Percentiles rank a stretch among this genome's conserved stretches.
Evolutionary conservation across 2,797 vertebrate species (phyloP).

Genomic region (Nannoperca obscura): DNA sequence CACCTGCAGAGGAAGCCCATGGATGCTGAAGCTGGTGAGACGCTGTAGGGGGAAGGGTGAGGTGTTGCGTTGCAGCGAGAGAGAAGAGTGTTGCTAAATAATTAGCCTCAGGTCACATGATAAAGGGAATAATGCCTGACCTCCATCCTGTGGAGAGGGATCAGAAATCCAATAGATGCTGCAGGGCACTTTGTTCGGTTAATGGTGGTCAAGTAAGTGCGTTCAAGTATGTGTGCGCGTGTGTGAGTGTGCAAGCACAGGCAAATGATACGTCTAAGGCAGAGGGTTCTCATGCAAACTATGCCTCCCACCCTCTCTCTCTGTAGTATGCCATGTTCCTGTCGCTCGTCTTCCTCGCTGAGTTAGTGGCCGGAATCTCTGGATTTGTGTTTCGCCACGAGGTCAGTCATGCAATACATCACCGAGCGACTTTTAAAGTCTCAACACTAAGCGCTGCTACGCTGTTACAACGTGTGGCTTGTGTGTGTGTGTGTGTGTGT

Average conservation of each 20-base stretch:
- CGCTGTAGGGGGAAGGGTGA: background rate
- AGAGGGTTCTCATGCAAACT: constrained; percentile 54
- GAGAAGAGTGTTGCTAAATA: constrained; percentile 45
- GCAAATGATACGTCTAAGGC: constrained; percentile 40
- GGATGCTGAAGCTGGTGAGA: constrained; percentile 99
- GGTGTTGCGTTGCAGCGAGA: constrained; percentile 14
- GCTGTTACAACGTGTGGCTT: background rate
- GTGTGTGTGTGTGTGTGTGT: background rate
- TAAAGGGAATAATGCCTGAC: constrained; percentile 64
- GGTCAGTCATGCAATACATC: constrained; percentile 82
- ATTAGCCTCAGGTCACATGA: constrained; percentile 63
- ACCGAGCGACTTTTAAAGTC: background rate
- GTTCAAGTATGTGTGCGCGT: constrained; percentile 9
- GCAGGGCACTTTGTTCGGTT: constrained; percentile 41
- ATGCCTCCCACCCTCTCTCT: constrained; percentile 51
- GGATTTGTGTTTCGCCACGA: constrained; percentile 99
- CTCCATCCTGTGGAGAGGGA: constrained; percentile 53
- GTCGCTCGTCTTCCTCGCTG: constrained; percentile 97
- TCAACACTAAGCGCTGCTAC: background rate
- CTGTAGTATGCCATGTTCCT: constrained; percentile 99
- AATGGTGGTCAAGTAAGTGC: constrained; percentile 49
- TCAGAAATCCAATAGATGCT: constrained; percentile 53
- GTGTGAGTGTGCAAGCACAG: constrained; percentile 12
- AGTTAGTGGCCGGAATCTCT: constrained; percentile 97
- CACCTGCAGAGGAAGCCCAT: constrained; percentile 98